phyloP scores from a whole-genome alignment of 2,888 invertebrate genomes.

The Glomeris marginata region DNA sequence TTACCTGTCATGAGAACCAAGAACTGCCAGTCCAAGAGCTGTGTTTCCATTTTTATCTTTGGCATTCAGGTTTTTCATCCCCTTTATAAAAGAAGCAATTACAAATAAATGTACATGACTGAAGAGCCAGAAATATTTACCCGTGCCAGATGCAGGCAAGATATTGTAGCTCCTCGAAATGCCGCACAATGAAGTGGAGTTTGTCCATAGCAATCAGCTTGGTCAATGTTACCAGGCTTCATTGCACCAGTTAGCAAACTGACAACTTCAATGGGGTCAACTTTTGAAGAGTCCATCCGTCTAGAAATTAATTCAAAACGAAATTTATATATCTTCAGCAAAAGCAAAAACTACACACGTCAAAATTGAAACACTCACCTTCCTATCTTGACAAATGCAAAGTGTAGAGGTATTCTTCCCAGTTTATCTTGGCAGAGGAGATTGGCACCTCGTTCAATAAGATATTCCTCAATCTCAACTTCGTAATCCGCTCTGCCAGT shows the following conservation, averaged over 20 bases:
- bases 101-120: slow-evolving; percentile 3
- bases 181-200: slow-evolving; percentile 34
- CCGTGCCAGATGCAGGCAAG: slow-evolving; percentile 30
- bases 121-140: slow-evolving; percentile 18
- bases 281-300: slow-evolving; percentile 19
- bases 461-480: slow-evolving; percentile 32
- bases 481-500: slow-evolving; percentile 30
- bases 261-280: slow-evolving; percentile 34
- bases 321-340: not conserved
- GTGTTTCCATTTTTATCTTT: slow-evolving; percentile 33
- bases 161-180: slow-evolving; percentile 35
- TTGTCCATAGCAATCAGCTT: slow-evolving; percentile 26
- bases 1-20: slow-evolving; percentile 31
- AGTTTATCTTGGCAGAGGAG: slow-evolving; percentile 26
- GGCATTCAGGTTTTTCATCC: slow-evolving; percentile 24
- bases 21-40: slow-evolving; percentile 32
- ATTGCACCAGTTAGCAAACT: slow-evolving; percentile 29
- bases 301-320: slow-evolving; percentile 17
- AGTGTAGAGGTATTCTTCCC: slow-evolving; percentile 33
- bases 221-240: slow-evolving; percentile 26
- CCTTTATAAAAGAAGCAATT: slow-evolving; percentile 15
- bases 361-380: slow-evolving; percentile 15
- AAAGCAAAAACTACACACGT: not conserved
- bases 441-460: slow-evolving; percentile 30
- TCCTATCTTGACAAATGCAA: slow-evolving; percentile 31